Evolutionary conservation across 2,113 vertebrate genomes (phyloP), one percentile per base, ranked within the genome.

Genomic region (Oenanthe oenanthe): DNA sequence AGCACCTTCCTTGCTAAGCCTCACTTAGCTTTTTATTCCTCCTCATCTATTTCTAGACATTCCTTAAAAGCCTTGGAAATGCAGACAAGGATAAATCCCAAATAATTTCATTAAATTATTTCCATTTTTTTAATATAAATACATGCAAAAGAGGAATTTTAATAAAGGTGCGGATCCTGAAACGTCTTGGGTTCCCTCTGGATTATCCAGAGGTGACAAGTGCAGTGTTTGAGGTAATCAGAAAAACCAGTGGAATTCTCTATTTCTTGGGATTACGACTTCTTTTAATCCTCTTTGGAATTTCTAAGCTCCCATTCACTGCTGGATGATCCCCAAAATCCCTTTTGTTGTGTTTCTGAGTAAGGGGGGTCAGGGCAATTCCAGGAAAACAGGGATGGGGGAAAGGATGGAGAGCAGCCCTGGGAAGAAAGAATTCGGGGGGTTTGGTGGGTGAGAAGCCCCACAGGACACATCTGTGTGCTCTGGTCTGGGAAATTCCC

Each of bases 131-230:
- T 29, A 28, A 9, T 45, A 4, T 38, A 51, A 80, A 17, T 53
- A 24, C n/a, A 3, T 24, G 2, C 22, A 11, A 4, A 68, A 17
- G 6, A 60, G 22, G 80, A 34, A 45, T 70, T 24, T 15, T 13
- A 17, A 28, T 66, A 20, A 36, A 68, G 17, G 29, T 0, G 0
- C 0, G 0, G 40, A 56, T 56, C 40, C 18, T 2, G 0, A 42
- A 17, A 42, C 0, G 9, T 38, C 40, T 17, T 3, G 0, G 38
- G 25, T 26, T 1, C 16, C 54, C 42, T 34, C 38, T 2, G 25
- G 70, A 15, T 85, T 68, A 58, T n/a, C 53, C 7, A 7, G 38
- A 38, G 80, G 75, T 4, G 47, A 54, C 58, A 15, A 26, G 14
- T 15, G n/a, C 48, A 22, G 57, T 3, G 32, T 14, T 36, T 56